Base-by-base conservation (phyloP, 2,797 vertebrate genomes). In the Ataeniobius toweri region DNA sequence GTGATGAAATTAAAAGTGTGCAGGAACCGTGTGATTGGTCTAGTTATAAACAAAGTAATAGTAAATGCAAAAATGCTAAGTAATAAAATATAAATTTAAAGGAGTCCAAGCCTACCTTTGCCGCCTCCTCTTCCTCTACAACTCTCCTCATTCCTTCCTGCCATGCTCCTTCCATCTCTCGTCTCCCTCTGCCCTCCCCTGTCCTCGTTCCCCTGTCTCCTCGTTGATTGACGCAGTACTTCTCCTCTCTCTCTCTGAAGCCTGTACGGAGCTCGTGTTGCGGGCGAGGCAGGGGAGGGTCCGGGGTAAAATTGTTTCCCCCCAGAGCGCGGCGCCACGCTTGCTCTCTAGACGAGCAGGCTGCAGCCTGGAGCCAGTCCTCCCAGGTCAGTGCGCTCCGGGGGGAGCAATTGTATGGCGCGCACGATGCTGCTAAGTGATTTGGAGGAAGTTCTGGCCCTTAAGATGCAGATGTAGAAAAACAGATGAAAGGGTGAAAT, bases 331-430 rank as follows among this genome's bases (percentile, higher is more conserved):
- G 95, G 88, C 95, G 95, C 91, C 95, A 95, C 90, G 94, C 93
- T 93, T 96, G 96, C 95, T 95, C 95, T 94, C 93, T 96, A 94
- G 93, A 96, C 91, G 95, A 96, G 94, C 95, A 95, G 93, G 95
- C 92, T 85, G 93, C 95, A 94, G 94, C 95, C 95, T 96, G 96
- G 95, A 95, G 93, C 94, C 94, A 96, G 94, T 92, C 95, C 92
- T 94, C 94, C 92, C 95, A 96, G 96, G 96, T 96, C 95, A 96
- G 96, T 96, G 95, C 89, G 94, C 95, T 95, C 92, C 91, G 95
- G 95, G 94, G 96, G 95, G 95, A 96, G 95, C 94, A 95, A 94
- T 94, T 94, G 80, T 94, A 81, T 93, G 91, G 89, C 89, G 83
- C 93, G 81, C 85, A 50, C 76, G 31, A 53, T 78, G 83, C 85